These are phyloP conservation scores for Sorex fumeus DNA, from an alignment of 2,113 vertebrate genomes.

Conservation along the genomic window DNA sequence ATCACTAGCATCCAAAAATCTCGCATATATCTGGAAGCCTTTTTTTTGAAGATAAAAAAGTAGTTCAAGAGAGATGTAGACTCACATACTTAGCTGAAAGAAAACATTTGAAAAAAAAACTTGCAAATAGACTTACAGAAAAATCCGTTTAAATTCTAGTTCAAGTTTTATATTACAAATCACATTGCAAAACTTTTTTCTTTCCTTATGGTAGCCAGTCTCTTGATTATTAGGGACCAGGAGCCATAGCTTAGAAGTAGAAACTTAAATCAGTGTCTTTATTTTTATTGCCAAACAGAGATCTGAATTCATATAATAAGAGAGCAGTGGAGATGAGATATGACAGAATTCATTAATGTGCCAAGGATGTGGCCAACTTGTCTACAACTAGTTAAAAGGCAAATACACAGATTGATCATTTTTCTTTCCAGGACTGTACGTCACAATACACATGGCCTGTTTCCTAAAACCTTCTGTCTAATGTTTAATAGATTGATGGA, in stretches of 20 bases:
- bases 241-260: slow-evolving; percentile 84
- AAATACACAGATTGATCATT: slow-evolving; percentile 93
- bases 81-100: fast-evolving
- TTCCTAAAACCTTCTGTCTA: slow-evolving; percentile 93
- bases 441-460: slow-evolving; percentile 92
- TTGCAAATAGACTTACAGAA: neutral
- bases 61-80: neutral
- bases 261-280: slow-evolving; percentile 89
- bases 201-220: slow-evolving; percentile 65
- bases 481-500: slow-evolving; percentile 91
- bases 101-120: slow-evolving; percentile 57
- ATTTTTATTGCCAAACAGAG: slow-evolving; percentile 88
- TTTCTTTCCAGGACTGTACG: slow-evolving; percentile 90
- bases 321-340: slow-evolving; percentile 89
- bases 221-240: slow-evolving; percentile 80
- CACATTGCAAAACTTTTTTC: slow-evolving; percentile 27
- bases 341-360: slow-evolving; percentile 91
- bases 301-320: slow-evolving; percentile 89
- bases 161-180: neutral
- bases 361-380: slow-evolving; percentile 92
- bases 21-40: neutral
- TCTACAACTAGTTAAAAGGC: slow-evolving; percentile 92
- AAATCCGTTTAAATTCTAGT: neutral
- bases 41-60: slow-evolving; percentile 14
- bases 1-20: slow-evolving; percentile 58